Evolutionary conservation across 2,888 invertebrate species (phyloP).

Genomic region (Mimachlamys varia): DNA sequence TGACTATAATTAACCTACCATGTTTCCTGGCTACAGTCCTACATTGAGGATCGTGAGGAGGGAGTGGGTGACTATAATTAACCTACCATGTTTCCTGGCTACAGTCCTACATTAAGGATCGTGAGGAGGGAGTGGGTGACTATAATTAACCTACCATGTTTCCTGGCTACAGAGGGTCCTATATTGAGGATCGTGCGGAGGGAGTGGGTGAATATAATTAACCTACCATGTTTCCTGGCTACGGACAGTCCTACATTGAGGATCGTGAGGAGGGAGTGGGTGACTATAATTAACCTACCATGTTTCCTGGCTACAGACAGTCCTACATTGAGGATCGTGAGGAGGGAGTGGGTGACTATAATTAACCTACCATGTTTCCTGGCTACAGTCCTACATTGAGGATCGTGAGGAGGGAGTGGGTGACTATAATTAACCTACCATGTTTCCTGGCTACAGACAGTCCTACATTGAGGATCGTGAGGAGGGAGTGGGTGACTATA

Average conservation of each 20-base stretch:
- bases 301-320: slow-evolving; percentile 92
- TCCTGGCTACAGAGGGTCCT: slow-evolving; percentile 93
- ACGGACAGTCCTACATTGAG: slow-evolving; percentile 93
- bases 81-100: slow-evolving; percentile 90
- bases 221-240: slow-evolving; percentile 90
- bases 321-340: slow-evolving; percentile 91
- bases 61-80: slow-evolving; percentile 90
- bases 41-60: slow-evolving; percentile 90
- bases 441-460: slow-evolving; percentile 92
- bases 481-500: slow-evolving; percentile 90
- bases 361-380: no score
- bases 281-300: no score
- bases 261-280: slow-evolving; percentile 89
- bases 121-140: slow-evolving; percentile 90
- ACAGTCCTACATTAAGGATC: slow-evolving; percentile 92
- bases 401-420: slow-evolving; percentile 89
- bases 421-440: no score
- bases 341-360: slow-evolving; percentile 90
- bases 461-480: slow-evolving; percentile 91
- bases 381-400: slow-evolving; percentile 93
- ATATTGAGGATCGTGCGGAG: slow-evolving; percentile 90
- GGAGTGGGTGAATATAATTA: slow-evolving; percentile 89
- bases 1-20: no score
- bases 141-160: no score
- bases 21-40: slow-evolving; percentile 92